Conservation (phyloP, 2,113 vertebrate genomes). For the Azemiops feae region DNA sequence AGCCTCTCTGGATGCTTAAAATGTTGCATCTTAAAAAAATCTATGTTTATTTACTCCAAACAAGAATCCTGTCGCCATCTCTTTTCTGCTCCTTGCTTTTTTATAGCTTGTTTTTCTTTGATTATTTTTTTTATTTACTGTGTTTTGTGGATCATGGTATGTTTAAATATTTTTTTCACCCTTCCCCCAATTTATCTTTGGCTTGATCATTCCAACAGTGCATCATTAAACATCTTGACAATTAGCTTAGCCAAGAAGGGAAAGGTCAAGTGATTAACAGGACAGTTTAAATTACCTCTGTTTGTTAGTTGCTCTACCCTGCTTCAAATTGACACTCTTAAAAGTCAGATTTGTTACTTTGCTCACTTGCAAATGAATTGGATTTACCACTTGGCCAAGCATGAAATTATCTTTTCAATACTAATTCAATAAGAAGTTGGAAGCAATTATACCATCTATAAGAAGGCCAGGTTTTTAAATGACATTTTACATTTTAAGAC, state of each 20-base stretch:
- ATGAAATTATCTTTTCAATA: conserved; percentile 73
- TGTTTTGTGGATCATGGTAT: neutral
- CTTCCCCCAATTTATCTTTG: neutral
- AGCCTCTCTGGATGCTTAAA: neutral
- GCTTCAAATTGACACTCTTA: conserved; percentile 37
- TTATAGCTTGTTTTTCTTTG: neutral
- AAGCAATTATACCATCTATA: conserved; percentile 55
- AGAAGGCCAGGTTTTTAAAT: conserved; percentile 32
- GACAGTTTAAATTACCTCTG: neutral
- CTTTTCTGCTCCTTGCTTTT: neutral
- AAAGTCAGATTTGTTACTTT: conserved; percentile 56
- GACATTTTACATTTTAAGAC: conserved; percentile 33
- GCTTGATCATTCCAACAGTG: neutral
- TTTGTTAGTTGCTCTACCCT: conserved; percentile 8
- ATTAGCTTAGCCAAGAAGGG: neutral
- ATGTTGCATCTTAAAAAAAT: neutral
- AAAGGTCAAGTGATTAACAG: conserved; percentile 14
- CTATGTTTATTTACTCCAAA: neutral
- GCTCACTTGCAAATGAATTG: conserved; percentile 62
- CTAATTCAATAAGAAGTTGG: conserved; percentile 67
- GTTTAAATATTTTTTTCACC: neutral
- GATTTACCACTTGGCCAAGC: conserved; percentile 69
- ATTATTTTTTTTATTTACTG: neutral
- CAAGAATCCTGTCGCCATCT: neutral
- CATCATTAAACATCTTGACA: neutral